These are phyloP conservation scores for Sturnus vulgaris DNA, from an alignment of 2,113 vertebrate genomes.

Conservation along the genomic window DNA sequence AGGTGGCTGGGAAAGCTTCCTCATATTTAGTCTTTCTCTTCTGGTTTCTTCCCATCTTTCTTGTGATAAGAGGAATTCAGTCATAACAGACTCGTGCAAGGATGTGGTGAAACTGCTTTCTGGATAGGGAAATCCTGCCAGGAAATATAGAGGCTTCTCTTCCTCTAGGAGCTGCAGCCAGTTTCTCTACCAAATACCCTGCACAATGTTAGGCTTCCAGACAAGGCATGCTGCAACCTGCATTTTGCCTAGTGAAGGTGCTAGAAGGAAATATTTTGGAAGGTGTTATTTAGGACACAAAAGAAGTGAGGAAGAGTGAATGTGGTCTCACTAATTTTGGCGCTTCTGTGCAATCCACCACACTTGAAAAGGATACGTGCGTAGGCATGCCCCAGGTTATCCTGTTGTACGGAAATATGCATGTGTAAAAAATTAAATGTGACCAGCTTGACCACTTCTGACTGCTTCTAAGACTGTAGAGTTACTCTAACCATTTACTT, in stretches of 20 bases:
- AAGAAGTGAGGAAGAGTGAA: neutral
- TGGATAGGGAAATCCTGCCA: neutral
- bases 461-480: neutral
- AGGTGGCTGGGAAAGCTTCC: neutral
- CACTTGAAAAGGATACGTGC: neutral
- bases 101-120: accelerated
- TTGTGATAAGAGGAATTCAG: neutral
- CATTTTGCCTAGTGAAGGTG: neutral
- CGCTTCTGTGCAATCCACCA: neutral
- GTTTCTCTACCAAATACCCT: neutral
- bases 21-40: neutral
- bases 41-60: neutral
- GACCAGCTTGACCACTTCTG: neutral
- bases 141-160: neutral
- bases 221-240: neutral
- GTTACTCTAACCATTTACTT: neutral
- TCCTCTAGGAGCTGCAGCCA: neutral
- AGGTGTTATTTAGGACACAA: neutral
- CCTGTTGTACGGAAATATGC: accelerated
- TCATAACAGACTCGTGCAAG: accelerated
- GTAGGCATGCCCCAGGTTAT: neutral
- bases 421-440: neutral
- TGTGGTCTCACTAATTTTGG: neutral
- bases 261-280: neutral
- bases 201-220: neutral